Evolutionary conservation across 92 coral and sea anemone species (phyloP).

Genomic region (Isaurus tuberculatus): DNA sequence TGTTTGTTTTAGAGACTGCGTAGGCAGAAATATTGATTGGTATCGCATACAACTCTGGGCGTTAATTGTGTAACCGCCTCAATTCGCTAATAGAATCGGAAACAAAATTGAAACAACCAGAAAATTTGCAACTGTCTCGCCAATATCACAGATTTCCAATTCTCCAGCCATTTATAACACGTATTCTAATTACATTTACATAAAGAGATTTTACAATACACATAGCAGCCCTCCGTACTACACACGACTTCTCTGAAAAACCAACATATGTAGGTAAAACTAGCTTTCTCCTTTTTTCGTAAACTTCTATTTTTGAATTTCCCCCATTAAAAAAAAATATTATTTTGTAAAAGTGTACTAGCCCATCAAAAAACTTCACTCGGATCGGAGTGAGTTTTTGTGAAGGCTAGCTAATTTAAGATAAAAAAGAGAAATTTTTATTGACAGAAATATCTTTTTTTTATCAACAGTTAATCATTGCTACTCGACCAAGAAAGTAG

Average conservation of each 20-base stretch:
- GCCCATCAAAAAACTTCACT: not conserved
- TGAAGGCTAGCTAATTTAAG: not conserved
- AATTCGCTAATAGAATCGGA: conserved; percentile 17
- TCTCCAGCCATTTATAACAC: not conserved
- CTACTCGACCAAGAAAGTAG: not conserved
- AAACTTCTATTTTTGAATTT: not conserved
- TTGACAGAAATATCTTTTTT: not conserved
- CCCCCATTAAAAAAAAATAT: not conserved
- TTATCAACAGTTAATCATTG: not conserved
- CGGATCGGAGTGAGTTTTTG: not conserved
- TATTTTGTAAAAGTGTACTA: not conserved
- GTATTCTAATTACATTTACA: not conserved
- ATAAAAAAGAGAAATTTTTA: not conserved
- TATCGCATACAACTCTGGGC: not conserved
- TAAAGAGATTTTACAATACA: not conserved
- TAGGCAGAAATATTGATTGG: not conserved
- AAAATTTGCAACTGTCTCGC: conserved; percentile 6
- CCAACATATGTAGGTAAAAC: not conserved
- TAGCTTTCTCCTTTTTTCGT: not conserved
- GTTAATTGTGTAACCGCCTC: conserved; percentile 2
- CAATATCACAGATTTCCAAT: not conserved
- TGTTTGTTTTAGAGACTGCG: not conserved
- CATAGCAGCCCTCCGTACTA: not conserved
- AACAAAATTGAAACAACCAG: not conserved
- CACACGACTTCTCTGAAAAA: not conserved